Base-by-base conservation (phyloP, 2,888 invertebrate species). In the Philopedon plagiatum region DNA sequence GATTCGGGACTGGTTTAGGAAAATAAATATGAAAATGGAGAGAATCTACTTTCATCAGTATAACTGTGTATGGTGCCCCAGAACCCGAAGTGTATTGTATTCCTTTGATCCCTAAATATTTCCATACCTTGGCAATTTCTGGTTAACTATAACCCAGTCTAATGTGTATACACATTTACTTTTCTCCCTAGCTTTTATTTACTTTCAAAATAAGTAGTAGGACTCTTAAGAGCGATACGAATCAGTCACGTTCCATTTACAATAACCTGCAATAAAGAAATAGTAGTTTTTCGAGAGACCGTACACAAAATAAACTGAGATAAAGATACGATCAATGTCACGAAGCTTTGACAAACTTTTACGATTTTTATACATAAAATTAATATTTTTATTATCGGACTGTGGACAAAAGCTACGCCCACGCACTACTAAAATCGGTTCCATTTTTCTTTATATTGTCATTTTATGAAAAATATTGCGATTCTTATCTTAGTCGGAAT, bases 181-280 rank as follows among this genome's bases (percentile, higher is more conserved):
- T n/a, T n/a, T n/a, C n/a, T n/a, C n/a, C n/a, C n/a, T n/a, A n/a
- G n/a, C n/a, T n/a, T n/a, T n/a, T n/a, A n/a, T n/a, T n/a, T n/a
- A n/a, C n/a, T n/a, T n/a, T n/a, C n/a, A n/a, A n/a, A n/a, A n/a
- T n/a, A n/a, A n/a, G n/a, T n/a, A n/a, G n/a, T n/a, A n/a, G n/a
- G n/a, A n/a, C n/a, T n/a, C n/a, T n/a, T n/a, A n/a, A n/a, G n/a
- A 34, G 34, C 39, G 26, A 15, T 29, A 29, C 9, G 29, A 5
- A 34, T 56, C 34, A 32, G 56, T 34, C 56, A 56, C 26, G 41
- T 46, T 9, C 9, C 29, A 61, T 61, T 46, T 26, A 61, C 61
- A 44, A 61, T 61, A 61, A 44, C 21, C 26, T 5, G 39, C 29
- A 61, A 61, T 61, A 61, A 44, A 61, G 15, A 41, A 23, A 21